Conservation (phyloP, 2,113 vertebrate genomes). For the Haplochromis burtoni region DNA sequence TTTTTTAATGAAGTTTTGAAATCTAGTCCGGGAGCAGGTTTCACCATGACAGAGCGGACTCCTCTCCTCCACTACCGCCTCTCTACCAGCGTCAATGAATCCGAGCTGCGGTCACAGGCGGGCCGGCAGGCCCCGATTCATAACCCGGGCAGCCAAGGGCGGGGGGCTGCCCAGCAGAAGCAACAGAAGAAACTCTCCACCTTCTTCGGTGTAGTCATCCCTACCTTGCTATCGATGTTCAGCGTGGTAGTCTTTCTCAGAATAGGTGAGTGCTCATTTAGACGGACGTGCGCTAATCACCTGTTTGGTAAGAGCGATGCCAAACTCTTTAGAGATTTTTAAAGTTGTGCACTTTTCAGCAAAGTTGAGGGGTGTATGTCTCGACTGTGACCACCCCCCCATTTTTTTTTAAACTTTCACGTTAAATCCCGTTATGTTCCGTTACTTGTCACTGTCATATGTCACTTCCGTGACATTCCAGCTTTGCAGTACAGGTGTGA, state of each 20-base stretch:
- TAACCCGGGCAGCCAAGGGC: not conserved
- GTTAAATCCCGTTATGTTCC: not conserved
- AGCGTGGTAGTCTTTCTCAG: constrained; percentile 87
- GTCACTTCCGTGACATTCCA: not conserved
- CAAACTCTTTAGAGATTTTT: not conserved
- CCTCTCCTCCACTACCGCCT: constrained; percentile 84
- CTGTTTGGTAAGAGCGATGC: not conserved
- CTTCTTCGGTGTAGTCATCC: constrained; percentile 86
- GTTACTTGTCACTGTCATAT: not conserved
- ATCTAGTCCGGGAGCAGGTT: not conserved
- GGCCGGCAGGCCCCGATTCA: constrained; percentile 22
- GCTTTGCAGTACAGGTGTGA: not conserved
- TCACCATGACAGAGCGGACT: constrained; percentile 74
- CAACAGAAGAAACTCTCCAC: constrained; percentile 76
- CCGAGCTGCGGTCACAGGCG: constrained; percentile 30
- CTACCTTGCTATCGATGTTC: constrained; percentile 89
- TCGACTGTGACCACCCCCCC: not conserved
- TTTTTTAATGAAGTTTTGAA: not conserved
- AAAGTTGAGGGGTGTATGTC: not conserved
- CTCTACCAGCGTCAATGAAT: constrained; percentile 68
- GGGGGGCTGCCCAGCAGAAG: not conserved
- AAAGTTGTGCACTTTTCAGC: not conserved
- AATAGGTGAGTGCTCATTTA: constrained; percentile 73
- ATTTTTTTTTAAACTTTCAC: not conserved
- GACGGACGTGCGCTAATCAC: not conserved